Conservation (phyloP, 2,797 vertebrate species). For the Erethizon dorsatum region DNA sequence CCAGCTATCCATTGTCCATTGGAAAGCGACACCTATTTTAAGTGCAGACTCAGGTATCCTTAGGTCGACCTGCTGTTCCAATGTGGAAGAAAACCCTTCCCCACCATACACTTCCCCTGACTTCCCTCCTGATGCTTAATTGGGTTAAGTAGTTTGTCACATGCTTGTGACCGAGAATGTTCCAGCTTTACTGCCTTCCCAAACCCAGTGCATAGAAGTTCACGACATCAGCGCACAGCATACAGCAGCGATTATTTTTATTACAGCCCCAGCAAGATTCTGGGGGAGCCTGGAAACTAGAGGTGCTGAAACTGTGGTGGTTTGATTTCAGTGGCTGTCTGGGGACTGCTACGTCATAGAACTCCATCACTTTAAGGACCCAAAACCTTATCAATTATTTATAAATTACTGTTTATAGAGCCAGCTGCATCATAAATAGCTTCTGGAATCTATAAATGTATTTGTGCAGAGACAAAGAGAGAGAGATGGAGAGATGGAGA, state of each 20-base stretch:
- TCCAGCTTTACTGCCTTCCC: not conserved
- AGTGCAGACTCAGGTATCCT: not conserved
- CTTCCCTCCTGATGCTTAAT: not conserved
- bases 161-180: not conserved
- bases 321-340: not conserved
- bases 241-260: slow-evolving; percentile 65
- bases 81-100: not conserved
- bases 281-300: not conserved
- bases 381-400: slow-evolving; percentile 66
- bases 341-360: not conserved
- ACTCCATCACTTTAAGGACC: slow-evolving; percentile 41
- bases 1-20: not conserved
- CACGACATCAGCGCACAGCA: not conserved
- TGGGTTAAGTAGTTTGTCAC: not conserved
- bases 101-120: not conserved
- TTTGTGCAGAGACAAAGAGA: not conserved
- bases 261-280: slow-evolving; percentile 16
- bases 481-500: not conserved
- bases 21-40: not conserved
- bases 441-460: slow-evolving; percentile 30
- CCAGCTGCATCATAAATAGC: slow-evolving; percentile 44
- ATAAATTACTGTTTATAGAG: slow-evolving; percentile 67
- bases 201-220: not conserved
- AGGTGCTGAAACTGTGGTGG: slow-evolving; percentile 6
- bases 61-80: not conserved